Base-by-base conservation (phyloP, 1,140 invertebrate species). In the Mactra quadrangularis region DNA sequence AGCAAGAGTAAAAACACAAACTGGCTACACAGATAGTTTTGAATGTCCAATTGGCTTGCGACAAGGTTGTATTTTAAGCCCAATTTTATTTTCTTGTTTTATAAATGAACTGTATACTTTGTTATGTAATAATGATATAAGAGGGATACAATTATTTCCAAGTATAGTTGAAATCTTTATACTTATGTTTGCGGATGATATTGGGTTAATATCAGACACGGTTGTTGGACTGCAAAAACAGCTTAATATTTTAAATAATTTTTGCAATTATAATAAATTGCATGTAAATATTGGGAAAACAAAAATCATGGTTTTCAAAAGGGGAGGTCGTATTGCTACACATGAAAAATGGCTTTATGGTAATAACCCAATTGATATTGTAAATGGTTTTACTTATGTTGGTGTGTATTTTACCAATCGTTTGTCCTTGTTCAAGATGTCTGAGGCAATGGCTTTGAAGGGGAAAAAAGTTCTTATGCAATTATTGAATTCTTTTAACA, bases 121-220 rank as follows among this genome's bases (percentile, higher is more conserved):
- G 19, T 38, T 82, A 17, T 52, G 45, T 15, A 29, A 35, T 11
- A 31, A n/a, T n/a, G n/a, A n/a, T n/a, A n/a, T n/a, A n/a, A n/a
- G n/a, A n/a, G n/a, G n/a, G n/a, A n/a, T n/a, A n/a, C n/a, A n/a
- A n/a, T n/a, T n/a, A n/a, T n/a, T n/a, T n/a, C n/a, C n/a, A n/a
- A n/a, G n/a, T n/a, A 35, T 4, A 33, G 47, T 72, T 41, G 64
- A 41, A 35, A 41, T 38, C 19, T 77, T 64, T 38, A 33, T 55
- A 22, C 47, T 59, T 4, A 59, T 77, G 55, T 77, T 77, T 77
- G 74, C 74, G 17, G 74, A 77, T 52, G 74, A 77, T 45, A 57
- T 77, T 27, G 53, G 19, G 4, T 29, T 77, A 35, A 35, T 77
- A n/a, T 4, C 72, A 17, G 45, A 77, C 47, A 77, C 74, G 15